Evolutionary conservation across 1,140 invertebrate genomes (phyloP), one percentile per base, ranked within the genome.

Genomic region (Adoxophyes honmai): DNA sequence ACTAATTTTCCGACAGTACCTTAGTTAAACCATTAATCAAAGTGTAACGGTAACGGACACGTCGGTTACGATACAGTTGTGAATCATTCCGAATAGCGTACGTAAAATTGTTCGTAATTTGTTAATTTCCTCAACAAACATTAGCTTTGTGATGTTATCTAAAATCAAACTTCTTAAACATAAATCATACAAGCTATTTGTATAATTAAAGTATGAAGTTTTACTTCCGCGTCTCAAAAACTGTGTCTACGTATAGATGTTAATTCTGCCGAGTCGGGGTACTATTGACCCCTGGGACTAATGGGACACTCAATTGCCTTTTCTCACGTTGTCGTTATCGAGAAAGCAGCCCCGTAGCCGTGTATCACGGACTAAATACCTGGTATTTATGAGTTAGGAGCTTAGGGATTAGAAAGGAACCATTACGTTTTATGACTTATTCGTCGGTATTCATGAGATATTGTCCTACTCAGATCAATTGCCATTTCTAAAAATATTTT

Each of bases 11-110:
- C 38, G 38, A 7, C 38, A 15, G 38, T 39, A n/a, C 42, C 42
- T 10, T 33, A 48, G 21, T 48, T 21, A 33, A 48, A 18, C 10
- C 51, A 52, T 52, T 52, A 52, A 52, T 52, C 51, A 52, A 52
- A 52, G 13, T 35, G 34, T 52, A 52, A 52, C 51, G 51, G 51
- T 11, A 28, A 11, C 16, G 10, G 42, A 21, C 42, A 48, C 42
- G 18, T 48, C 42, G 21, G 18, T 48, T 48, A 33, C 1, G 42
- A 48, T 48, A 48, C 10, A 48, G 42, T 33, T 48, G 18, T 48
- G 42, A 48, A 48, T 11, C 42, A 13, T 33, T 48, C 21, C 16
- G 6, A 48, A 48, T 48, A 5, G 13, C 42, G 42, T 33, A 28
- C 42, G n/a, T 48, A 48, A 28, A 48, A 48, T 48, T 48, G 18